Evolutionary conservation across 2,797 vertebrate species (phyloP).

Genomic region (Gorsachius magnificus): DNA sequence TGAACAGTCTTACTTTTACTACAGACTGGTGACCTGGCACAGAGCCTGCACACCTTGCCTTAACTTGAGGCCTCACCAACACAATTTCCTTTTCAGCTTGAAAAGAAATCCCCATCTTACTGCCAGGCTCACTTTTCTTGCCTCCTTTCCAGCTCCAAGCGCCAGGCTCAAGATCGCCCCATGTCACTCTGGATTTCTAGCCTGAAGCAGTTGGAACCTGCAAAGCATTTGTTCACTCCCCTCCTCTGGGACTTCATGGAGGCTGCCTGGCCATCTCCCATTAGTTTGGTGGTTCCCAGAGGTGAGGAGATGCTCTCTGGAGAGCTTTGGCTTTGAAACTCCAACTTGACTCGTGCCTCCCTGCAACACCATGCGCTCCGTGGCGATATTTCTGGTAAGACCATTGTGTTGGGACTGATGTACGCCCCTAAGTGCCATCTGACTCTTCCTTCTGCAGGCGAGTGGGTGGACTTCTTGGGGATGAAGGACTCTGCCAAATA

Average conservation of each 20-base stretch:
- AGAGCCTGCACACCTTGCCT: background rate
- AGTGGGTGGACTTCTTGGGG: constrained; percentile 88
- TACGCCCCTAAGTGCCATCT: fast-evolving
- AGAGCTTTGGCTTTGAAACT: background rate
- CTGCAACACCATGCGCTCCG: fast-evolving
- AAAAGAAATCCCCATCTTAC: background rate
- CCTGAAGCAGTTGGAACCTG: constrained; percentile 86
- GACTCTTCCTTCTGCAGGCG: constrained; percentile 72
- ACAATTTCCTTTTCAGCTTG: background rate
- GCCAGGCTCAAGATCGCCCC: constrained; percentile 87
- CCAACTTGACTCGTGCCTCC: background rate
- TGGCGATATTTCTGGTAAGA: too few species aligned
- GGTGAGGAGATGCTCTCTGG: constrained; percentile 67
- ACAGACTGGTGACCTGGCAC: background rate
- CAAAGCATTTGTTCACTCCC: constrained; percentile 84
- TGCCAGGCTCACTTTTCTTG: background rate
- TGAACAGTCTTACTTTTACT: background rate
- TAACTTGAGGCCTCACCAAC: background rate
- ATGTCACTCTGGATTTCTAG: constrained; percentile 93
- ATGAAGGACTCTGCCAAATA: constrained; percentile 86
- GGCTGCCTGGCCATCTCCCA: constrained; percentile 89
- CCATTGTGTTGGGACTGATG: fast-evolving
- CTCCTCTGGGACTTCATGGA: constrained; percentile 91
- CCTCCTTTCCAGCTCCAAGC: constrained; percentile 79
- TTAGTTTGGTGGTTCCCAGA: constrained; percentile 89